Evolutionary conservation across 1,140 invertebrate species (phyloP), one percentile per base, ranked within the genome.

Genomic region (Pectinophora gossypiella): DNA sequence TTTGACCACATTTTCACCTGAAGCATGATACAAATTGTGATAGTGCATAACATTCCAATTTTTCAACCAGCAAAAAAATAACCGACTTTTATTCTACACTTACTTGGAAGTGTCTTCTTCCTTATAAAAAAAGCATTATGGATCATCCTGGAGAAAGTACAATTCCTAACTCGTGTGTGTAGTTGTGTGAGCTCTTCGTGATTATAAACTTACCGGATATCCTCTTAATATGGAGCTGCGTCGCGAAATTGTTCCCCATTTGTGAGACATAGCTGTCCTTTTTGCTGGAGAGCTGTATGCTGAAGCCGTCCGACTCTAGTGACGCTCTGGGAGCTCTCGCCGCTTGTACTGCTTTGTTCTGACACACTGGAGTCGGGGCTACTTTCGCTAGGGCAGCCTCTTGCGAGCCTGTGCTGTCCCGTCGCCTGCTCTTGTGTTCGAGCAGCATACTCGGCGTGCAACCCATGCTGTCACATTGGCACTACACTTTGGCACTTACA

Each of bases 231-330:
- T 88, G 87, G n/a, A 89, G 54, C 53, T 88, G 85, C 0, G 85
- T 88, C n/a, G 85, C 81, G 51, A 86, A 83, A 54, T 87, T 88
- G 59, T 86, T 88, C n/a, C 85, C 87, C 84, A 89, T 89, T 57
- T 88, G 85, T 0, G 85, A 88, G 12, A 87, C 81, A 81, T 88
- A 87, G 64, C 84, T 87, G 23, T 87, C 81, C 40, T 84, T 85
- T 56, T 87, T 87, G 62, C 78, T 84, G 4, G 81, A 84, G 16
- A 85, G 64, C 44, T 87, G 81, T 51, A 87, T 76, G 59, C 83
- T 87, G 59, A 87, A 85, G n/a, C 84, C 81, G 50, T 87, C 84
- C 0, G 84, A 87, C 45, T 87, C 84, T 2, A 87, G 54, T 0
- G 81, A 85, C 4, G 84, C 84, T 22, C 84, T 49, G 0, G 84